Evolutionary conservation across 2,797 vertebrate genomes (phyloP).

Genomic region (Sebastes iracundus): DNA sequence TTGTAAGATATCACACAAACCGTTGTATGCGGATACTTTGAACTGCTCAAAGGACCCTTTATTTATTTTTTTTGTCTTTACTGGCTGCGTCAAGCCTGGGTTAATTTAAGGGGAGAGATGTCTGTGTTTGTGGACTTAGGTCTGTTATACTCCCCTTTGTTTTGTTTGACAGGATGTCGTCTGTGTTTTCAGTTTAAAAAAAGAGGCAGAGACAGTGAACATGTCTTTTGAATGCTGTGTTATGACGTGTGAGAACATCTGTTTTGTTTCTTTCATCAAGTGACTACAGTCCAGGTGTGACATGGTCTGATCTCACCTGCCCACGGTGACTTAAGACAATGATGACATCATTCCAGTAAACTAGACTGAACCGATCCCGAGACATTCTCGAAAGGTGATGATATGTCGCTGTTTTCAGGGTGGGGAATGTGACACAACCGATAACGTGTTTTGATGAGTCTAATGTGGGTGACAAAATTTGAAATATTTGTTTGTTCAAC

Average conservation of each 20-base stretch:
- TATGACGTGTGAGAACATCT: not conserved
- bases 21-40: no score
- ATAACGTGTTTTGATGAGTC: not conserved
- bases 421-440: not conserved
- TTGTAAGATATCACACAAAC: no score
- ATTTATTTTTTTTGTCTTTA: not conserved
- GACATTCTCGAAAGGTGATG: not conserved
- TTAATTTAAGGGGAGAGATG: not conserved
- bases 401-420: not conserved
- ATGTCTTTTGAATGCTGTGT: not conserved
- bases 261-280: not conserved
- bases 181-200: not conserved
- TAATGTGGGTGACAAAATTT: not conserved
- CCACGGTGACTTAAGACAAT: not conserved
- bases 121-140: not conserved
- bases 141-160: not conserved
- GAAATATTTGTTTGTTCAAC: not conserved
- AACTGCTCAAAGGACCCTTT: not conserved
- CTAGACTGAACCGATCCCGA: not conserved
- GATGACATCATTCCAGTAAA: not conserved
- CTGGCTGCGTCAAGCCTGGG: not conserved
- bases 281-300: slow-evolving; percentile 5
- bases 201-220: not conserved
- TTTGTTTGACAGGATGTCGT: not conserved
- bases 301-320: not conserved